phyloP scores from a whole-genome alignment of 2,888 invertebrate genomes.

The Urechis unicinctus region DNA sequence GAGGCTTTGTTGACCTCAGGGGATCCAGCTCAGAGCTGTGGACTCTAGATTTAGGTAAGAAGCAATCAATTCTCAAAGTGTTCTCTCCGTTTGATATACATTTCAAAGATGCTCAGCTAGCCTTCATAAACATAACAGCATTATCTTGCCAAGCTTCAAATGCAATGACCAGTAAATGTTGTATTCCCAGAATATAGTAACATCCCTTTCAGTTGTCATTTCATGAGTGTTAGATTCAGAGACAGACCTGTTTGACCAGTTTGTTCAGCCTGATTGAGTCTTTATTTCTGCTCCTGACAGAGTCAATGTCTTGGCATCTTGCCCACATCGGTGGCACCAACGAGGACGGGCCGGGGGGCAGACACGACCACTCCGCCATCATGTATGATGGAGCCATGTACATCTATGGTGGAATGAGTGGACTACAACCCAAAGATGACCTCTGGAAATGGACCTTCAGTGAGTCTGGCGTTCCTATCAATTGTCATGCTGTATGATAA shows the following conservation, averaged over 20 bases:
- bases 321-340: not conserved
- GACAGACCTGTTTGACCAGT: not conserved
- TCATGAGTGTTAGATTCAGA: not conserved
- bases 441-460: conserved; percentile 75
- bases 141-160: no score
- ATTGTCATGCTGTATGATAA: not conserved
- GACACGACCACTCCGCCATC: conserved; percentile 80
- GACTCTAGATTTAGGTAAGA: conserved; percentile 77
- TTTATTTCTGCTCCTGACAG: not conserved
- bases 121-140: no score
- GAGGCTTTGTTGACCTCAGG: conserved; percentile 77
- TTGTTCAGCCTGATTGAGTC: not conserved
- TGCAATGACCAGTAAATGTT: no score
- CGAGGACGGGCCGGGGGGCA: conserved; percentile 58
- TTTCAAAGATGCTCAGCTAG: no score
- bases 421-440: conserved; percentile 69
- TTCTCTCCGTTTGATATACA: not conserved
- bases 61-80: not conserved
- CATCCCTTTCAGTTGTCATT: not conserved
- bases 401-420: conserved; percentile 83
- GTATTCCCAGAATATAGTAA: not conserved
- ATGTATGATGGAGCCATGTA: conserved; percentile 73
- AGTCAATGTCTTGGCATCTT: conserved; percentile 7
- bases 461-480: conserved; percentile 34
- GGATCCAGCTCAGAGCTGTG: conserved; percentile 80